Conservation (phyloP, 2,888 invertebrate species). For the Ennomos erosarius region DNA sequence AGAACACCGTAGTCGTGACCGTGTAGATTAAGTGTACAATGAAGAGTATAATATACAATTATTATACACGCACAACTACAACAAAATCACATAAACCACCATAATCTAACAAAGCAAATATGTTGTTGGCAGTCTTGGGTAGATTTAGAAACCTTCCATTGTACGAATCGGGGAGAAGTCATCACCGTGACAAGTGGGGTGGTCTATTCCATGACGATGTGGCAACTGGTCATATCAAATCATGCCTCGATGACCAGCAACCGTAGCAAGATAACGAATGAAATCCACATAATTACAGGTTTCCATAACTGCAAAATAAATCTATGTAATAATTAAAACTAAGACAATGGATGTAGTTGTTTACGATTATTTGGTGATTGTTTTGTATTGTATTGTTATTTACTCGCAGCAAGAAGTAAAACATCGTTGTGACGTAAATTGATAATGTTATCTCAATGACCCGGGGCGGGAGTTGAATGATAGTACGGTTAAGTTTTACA, state of each 20-base stretch:
- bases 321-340: constrained; percentile 22
- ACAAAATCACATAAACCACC: no score
- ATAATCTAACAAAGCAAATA: no score
- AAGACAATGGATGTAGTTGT: constrained; percentile 13
- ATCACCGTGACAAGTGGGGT: constrained; percentile 82
- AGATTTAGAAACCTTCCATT: constrained; percentile 33
- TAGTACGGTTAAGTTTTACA: constrained; percentile 54
- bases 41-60: constrained; percentile 45
- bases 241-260: constrained; percentile 70
- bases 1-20: constrained; percentile 41
- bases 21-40: constrained; percentile 39
- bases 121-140: not conserved
- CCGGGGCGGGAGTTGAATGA: constrained; percentile 50
- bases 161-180: constrained; percentile 45
- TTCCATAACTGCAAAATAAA: constrained; percentile 47
- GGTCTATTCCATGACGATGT: constrained; percentile 77
- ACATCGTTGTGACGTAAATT: constrained; percentile 72
- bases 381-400: constrained; percentile 29
- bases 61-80: constrained; percentile 43
- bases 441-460: constrained; percentile 76
- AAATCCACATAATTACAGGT: constrained; percentile 55
- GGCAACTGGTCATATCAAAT: constrained; percentile 47
- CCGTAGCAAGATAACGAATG: constrained; percentile 67
- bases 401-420: constrained; percentile 41
- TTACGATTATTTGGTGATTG: constrained; percentile 9